A percentile compares a stretch with the other conserved stretches of the same genome.
Evolutionary conservation across 2,888 invertebrate species (phyloP).

Genomic region (Microplitis manilae): DNA sequence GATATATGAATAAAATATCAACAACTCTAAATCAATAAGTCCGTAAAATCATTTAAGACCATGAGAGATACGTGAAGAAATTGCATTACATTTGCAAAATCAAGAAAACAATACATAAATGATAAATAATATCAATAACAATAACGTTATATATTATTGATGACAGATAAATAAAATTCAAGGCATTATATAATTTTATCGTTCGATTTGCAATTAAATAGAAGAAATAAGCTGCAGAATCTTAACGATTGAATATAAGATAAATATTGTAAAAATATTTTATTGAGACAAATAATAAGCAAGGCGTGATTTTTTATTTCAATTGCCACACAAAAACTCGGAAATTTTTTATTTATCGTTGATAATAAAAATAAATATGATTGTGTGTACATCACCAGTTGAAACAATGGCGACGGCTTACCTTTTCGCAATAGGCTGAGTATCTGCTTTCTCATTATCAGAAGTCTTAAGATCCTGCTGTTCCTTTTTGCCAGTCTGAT

Average conservation of each 20-base stretch:
- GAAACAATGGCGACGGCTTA: conserved; percentile 56
- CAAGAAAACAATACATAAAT: neutral
- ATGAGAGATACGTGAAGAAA: conserved; percentile 32
- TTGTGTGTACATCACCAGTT: conserved; percentile 34
- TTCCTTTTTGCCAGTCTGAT: conserved; percentile 70
- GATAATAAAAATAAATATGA: conserved; percentile 27
- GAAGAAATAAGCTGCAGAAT: conserved; percentile 23
- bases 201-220: conserved; percentile 6
- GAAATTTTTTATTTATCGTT: neutral
- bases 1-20: conserved; percentile 37
- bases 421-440: conserved; percentile 68
- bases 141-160: neutral
- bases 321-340: neutral
- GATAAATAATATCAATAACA: neutral
- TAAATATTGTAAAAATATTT: neutral
- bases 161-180: neutral
- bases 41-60: conserved; percentile 45
- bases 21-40: conserved; percentile 58
- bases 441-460: conserved; percentile 71
- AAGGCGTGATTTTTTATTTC: neutral
- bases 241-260: conserved; percentile 9
- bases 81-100: neutral
- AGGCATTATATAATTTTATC: neutral
- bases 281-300: neutral
- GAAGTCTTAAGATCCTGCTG: conserved; percentile 70